Evolutionary conservation across 2,888 invertebrate species (phyloP).

Genomic region (Lapara coniferarum): DNA sequence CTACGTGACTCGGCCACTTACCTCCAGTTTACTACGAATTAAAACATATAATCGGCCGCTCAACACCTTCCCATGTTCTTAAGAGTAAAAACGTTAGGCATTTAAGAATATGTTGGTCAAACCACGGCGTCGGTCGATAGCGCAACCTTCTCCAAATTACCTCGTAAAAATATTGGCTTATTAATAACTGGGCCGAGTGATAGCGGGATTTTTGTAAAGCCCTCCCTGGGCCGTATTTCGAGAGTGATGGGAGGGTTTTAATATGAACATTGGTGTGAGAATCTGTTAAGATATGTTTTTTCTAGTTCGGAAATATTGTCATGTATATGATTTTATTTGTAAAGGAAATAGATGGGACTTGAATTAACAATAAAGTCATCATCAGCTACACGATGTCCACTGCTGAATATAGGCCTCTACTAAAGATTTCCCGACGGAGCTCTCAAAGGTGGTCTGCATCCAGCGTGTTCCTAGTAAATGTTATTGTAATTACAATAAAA

Average conservation of each 20-base stretch:
- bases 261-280: neutral
- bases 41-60: constrained; percentile 33
- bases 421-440: too few species aligned
- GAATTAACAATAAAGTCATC: too few species aligned
- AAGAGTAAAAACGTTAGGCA: constrained; percentile 60
- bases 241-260: neutral
- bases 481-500: too few species aligned
- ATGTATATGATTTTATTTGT: too few species aligned
- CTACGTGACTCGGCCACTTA: neutral
- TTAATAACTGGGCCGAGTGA: constrained; percentile 20
- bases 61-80: constrained; percentile 47
- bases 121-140: constrained; percentile 73
- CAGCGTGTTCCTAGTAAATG: too few species aligned
- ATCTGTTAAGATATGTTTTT: too few species aligned
- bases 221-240: neutral
- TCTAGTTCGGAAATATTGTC: too few species aligned
- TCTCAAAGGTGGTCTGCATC: too few species aligned
- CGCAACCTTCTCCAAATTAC: constrained; percentile 46
- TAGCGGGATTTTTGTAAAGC: constrained; percentile 19
- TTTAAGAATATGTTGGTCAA: constrained; percentile 81
- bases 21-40: neutral
- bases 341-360: too few species aligned
- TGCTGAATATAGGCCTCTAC: too few species aligned
- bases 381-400: too few species aligned
- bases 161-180: constrained; percentile 19